Base-by-base conservation (phyloP, 2,888 invertebrate genomes). In the Chromoteleia sp. region DNA sequence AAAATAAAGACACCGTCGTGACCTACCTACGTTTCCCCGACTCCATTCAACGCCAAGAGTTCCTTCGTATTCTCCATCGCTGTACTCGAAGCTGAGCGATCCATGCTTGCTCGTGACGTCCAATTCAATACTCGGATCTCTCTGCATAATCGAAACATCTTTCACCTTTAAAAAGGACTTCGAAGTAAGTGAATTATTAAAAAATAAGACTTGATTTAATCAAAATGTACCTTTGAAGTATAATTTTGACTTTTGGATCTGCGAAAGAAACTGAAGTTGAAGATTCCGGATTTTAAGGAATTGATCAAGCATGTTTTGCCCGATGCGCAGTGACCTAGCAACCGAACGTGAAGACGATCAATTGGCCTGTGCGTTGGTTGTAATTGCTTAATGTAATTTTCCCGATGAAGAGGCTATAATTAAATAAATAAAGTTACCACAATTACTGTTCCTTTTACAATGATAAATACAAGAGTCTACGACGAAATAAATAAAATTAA, bases 241-340 rank as follows among this genome's bases (percentile, higher is more conserved):
- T 86, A 90, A 84, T 88, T 91, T 39, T 91, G 91, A 83, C 89
- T 91, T 82, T 93, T 93, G n/a, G 93, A 93, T 83, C 94, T 89
- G 86, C 93, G 90, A 86, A 95, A 95, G 85, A 95, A 93, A 43
- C 95, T 94, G 70, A 91, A 91, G 85, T 94, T 94, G 87, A 96
- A 94, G 78, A 95, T 93, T 0, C 95, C 95, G 83, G 95, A 94
- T 86, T 94, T 94, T 33, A 96, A 91, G 0, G 95, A 94, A 86
- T 94, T 95, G 4, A 94, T 92, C 50, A 96, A 92, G 0, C 95
- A 93, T 4, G 94, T 93, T 91, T 96, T 96, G n/a, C 96, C 96
- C 1, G 94, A 94, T 0, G 95, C 95, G 63, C 94, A 95, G 86
- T 95, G 94, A 0, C 96, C 96, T 85, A 96, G 93, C 52, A 96